These are phyloP conservation scores for Hedya salicella DNA, from an alignment of 2,888 invertebrate species.

Conservation along the genomic window DNA sequence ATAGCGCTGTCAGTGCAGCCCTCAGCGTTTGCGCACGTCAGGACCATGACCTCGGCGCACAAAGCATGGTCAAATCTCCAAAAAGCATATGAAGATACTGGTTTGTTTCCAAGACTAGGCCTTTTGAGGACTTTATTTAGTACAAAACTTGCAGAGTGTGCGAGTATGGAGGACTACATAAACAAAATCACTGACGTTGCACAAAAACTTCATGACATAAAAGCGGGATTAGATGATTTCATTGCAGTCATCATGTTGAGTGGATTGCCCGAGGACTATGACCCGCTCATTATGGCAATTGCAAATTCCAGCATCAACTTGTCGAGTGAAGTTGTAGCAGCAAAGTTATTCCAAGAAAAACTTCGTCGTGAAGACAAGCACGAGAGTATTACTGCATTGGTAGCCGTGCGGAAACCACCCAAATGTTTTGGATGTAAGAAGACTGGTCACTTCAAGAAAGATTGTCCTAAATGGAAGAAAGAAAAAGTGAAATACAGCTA, in stretches of 20 bases:
- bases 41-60: neutral
- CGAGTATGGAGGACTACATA: neutral
- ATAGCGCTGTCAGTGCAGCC: neutral
- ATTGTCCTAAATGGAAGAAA: slow-evolving; percentile 14
- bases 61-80: slow-evolving; percentile 4
- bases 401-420: neutral
- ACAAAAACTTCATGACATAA: neutral
- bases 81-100: slow-evolving; percentile 1
- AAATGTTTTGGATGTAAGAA: slow-evolving; percentile 29
- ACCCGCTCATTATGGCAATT: slow-evolving; percentile 1
- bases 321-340: slow-evolving; percentile 39
- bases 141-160: neutral
- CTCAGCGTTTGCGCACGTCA: neutral
- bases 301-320: slow-evolving; percentile 14
- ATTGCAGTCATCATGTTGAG: neutral
- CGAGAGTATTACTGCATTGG: slow-evolving; percentile 14
- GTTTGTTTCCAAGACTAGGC: neutral
- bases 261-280: neutral
- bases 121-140: neutral
- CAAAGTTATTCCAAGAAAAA: slow-evolving; percentile 34
- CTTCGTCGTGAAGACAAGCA: slow-evolving; percentile 26
- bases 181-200: slow-evolving; percentile 1
- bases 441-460: slow-evolving; percentile 18
- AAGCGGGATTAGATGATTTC: neutral
- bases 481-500: no score